These are phyloP conservation scores for Borostomias antarcticus DNA, from an alignment of 2,797 vertebrate genomes.

Conservation along the genomic window DNA sequence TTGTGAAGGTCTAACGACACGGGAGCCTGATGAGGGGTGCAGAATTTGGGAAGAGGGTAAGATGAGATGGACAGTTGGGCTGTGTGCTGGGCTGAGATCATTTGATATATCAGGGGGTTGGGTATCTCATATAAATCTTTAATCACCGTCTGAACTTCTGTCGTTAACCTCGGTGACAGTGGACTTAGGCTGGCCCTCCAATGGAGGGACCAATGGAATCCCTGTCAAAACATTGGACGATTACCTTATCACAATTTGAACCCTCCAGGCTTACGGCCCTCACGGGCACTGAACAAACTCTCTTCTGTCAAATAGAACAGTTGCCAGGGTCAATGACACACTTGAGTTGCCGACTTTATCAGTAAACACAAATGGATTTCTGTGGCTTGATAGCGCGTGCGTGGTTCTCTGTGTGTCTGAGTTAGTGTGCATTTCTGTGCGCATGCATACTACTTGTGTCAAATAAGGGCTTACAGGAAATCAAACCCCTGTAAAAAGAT, in stretches of 20 bases:
- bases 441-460: slow-evolving; percentile 25
- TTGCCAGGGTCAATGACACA: slow-evolving; percentile 63
- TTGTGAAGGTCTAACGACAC: slow-evolving; percentile 58
- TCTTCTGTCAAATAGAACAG: slow-evolving; percentile 56
- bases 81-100: slow-evolving; percentile 43
- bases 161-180: slow-evolving; percentile 66
- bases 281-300: slow-evolving; percentile 37
- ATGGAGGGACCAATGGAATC: slow-evolving; percentile 39
- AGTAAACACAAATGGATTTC: slow-evolving; percentile 58
- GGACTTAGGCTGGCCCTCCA: slow-evolving; percentile 27
- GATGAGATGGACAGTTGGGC: slow-evolving; percentile 49
- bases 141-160: slow-evolving; percentile 69
- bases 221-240: slow-evolving; percentile 65
- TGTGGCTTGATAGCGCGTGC: slow-evolving; percentile 37
- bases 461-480: slow-evolving; percentile 41
- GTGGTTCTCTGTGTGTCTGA: slow-evolving; percentile 18
- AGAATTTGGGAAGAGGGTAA: slow-evolving; percentile 48
- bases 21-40: slow-evolving; percentile 48
- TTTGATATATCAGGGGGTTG: slow-evolving; percentile 65
- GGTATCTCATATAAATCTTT: slow-evolving; percentile 71
- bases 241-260: slow-evolving; percentile 67
- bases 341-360: slow-evolving; percentile 54
- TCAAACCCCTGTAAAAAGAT: slow-evolving; percentile 48
- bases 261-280: slow-evolving; percentile 34
- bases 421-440: slow-evolving; percentile 8